Conservation (phyloP, 2,113 vertebrate genomes). For the Ptilorrhoa leucosticta region DNA sequence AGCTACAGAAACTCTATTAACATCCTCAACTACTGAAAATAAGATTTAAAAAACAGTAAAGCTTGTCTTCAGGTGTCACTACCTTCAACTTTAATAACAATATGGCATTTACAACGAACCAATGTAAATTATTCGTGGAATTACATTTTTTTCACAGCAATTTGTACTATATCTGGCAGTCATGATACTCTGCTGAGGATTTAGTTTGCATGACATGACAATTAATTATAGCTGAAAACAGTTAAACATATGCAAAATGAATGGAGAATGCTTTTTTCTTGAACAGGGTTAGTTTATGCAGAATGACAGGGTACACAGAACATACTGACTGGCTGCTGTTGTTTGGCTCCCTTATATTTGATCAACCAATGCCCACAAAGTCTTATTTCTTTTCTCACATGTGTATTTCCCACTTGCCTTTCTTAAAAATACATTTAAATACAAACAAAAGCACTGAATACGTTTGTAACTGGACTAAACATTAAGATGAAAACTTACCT, state of each 20-base stretch:
- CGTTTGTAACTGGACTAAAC: background rate
- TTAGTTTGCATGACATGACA: slow-evolving; percentile 77
- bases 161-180: slow-evolving; percentile 38
- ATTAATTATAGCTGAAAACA: slow-evolving; percentile 77
- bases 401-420: slow-evolving; percentile 47
- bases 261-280: slow-evolving; percentile 73
- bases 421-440: slow-evolving; percentile 59
- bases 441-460: slow-evolving; percentile 32
- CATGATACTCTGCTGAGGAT: slow-evolving; percentile 63
- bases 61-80: background rate
- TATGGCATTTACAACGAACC: background rate
- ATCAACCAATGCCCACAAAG: slow-evolving; percentile 49
- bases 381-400: slow-evolving; percentile 50
- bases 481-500: slow-evolving; percentile 58
- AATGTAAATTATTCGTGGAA: slow-evolving; percentile 25
- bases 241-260: slow-evolving; percentile 74
- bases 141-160: slow-evolving; percentile 12
- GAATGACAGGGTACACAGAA: slow-evolving; percentile 77
- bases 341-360: slow-evolving; percentile 46
- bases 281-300: slow-evolving; percentile 75
- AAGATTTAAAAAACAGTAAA: slow-evolving; percentile 29
- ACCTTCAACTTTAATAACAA: background rate
- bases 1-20: background rate
- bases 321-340: slow-evolving; percentile 62
- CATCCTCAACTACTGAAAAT: background rate